These are phyloP conservation scores for Lepisosteus osseus DNA, from an alignment of 2,113 vertebrate genomes.

Conservation along the genomic window DNA sequence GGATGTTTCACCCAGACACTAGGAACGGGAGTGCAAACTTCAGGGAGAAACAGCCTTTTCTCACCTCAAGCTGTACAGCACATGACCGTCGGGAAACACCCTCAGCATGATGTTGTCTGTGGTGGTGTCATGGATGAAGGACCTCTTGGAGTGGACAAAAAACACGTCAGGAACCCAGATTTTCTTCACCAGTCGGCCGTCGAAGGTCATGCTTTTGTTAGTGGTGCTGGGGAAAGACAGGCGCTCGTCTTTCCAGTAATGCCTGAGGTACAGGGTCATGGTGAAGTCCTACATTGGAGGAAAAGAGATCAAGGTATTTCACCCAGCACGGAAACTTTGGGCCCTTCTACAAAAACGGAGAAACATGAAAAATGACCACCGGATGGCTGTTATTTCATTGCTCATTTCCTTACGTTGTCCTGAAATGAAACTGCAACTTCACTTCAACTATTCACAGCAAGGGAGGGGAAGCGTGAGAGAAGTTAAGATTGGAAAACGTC, in stretches of 20 bases:
- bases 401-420: too few relatives aligned
- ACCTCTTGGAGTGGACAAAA: slow-evolving; percentile 94
- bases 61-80: slow-evolving; percentile 94
- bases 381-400: too few relatives aligned
- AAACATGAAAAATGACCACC: too few relatives aligned
- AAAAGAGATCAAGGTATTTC: background rate
- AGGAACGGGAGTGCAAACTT: background rate
- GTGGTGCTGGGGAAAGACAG: slow-evolving; percentile 83
- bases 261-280: slow-evolving; percentile 91
- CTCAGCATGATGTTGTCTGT: slow-evolving; percentile 94
- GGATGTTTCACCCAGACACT: background rate
- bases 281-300: slow-evolving; percentile 81
- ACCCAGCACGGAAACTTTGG: too few relatives aligned
- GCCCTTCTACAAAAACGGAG: too few relatives aligned
- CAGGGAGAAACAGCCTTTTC: background rate
- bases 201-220: slow-evolving; percentile 96
- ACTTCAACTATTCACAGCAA: too few relatives aligned
- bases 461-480: too few relatives aligned
- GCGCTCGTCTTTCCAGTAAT: slow-evolving; percentile 93
- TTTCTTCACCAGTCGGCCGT: slow-evolving; percentile 87
- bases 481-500: too few relatives aligned
- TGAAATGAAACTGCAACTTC: too few relatives aligned
- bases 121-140: slow-evolving; percentile 90
- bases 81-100: slow-evolving; percentile 88
- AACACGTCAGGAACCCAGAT: slow-evolving; percentile 97